Evolutionary conservation across 2,113 vertebrate genomes (phyloP).

Genomic region (Nothocercus nigrocapillus): DNA sequence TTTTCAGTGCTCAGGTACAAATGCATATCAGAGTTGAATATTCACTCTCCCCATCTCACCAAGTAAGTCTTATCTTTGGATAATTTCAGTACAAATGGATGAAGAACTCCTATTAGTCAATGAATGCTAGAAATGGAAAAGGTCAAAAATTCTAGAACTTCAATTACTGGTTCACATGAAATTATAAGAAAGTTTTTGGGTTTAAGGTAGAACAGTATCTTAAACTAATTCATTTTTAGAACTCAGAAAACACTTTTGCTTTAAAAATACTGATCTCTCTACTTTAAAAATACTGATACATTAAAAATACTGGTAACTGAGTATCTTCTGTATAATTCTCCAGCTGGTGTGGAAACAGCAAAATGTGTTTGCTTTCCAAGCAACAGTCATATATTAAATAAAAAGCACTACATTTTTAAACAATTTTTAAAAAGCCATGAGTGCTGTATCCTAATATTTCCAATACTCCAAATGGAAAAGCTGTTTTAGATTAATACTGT

Average conservation of each 20-base stretch:
- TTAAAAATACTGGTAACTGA: too few relatives aligned
- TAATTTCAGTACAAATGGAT: not conserved
- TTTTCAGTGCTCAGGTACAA: not conserved
- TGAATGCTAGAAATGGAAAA: not conserved
- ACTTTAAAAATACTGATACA: not conserved
- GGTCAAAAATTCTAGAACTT: not conserved
- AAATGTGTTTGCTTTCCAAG: not conserved
- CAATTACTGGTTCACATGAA: not conserved
- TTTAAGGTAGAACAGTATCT: not conserved
- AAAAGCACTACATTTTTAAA: not conserved
- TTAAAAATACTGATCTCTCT: not conserved
- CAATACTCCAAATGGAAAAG: not conserved
- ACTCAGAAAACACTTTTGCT: not conserved
- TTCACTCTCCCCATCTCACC: not conserved
- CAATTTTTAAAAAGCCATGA: not conserved
- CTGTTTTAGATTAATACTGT: not conserved
- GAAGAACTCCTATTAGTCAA: not conserved
- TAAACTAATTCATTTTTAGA: not conserved
- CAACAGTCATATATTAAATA: not conserved
- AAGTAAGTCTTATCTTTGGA: not conserved
- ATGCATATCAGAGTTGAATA: not conserved
- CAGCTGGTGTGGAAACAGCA: not conserved
- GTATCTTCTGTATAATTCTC: not conserved
- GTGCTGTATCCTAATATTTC: not conserved
- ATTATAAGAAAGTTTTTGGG: not conserved